Percentiles rank a stretch among this genome's conserved stretches.
phyloP scores from a whole-genome alignment of 1,140 invertebrate species.

The Teleogryllus occipitalis region DNA sequence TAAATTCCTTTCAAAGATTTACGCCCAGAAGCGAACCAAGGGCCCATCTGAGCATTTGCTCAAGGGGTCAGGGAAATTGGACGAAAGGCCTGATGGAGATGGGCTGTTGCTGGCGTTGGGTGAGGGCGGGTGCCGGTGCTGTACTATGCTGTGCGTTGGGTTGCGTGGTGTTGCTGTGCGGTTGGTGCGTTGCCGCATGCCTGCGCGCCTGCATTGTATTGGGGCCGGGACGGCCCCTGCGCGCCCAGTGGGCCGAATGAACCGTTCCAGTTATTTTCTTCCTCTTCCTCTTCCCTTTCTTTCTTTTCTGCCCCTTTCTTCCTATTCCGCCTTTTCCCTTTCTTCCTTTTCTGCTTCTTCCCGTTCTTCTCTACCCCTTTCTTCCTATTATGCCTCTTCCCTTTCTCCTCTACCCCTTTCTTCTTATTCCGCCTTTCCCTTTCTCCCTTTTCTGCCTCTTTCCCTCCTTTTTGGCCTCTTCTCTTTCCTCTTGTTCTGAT shows the following conservation, averaged over 20 bases:
- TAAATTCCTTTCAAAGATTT: no score
- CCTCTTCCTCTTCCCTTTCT: background rate
- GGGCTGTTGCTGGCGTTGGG: no score
- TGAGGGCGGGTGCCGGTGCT: no score
- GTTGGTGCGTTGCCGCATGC: no score
- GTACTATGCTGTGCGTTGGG: no score
- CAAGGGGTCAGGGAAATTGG: no score
- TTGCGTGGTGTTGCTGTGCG: no score
- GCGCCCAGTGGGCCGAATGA: no score
- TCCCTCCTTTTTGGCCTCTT: background rate
- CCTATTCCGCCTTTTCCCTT: background rate
- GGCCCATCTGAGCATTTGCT: no score
- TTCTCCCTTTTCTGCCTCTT: background rate
- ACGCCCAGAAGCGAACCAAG: no score
- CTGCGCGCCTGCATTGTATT: background rate
- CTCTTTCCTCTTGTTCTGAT: background rate
- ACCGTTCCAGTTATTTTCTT: background rate
- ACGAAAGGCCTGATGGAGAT: no score
- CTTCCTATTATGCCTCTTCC: background rate
- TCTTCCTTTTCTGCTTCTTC: background rate
- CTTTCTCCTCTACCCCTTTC: background rate
- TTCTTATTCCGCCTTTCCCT: background rate
- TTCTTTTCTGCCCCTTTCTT: background rate
- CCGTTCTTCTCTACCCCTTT: background rate
- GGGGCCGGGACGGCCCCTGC: no score